Evolutionary conservation across 2,888 invertebrate species (phyloP).

Genomic region (Sussaba pulchella): DNA sequence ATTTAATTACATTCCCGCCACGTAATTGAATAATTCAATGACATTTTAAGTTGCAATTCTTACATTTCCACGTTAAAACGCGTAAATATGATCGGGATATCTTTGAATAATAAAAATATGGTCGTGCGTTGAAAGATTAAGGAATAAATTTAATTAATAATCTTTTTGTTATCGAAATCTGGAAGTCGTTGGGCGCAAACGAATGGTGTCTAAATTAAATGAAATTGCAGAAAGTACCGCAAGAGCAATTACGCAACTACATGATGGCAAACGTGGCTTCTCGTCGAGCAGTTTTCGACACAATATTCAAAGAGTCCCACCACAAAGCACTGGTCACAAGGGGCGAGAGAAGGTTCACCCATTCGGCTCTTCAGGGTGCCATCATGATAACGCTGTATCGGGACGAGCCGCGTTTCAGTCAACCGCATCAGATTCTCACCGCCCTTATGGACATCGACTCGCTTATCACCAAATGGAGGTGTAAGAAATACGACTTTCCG

Average conservation of each 20-base stretch:
- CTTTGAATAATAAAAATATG: no score
- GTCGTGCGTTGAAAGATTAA: no score
- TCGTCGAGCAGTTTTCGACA: conserved; percentile 93
- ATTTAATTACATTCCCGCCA: no score
- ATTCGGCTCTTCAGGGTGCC: conserved; percentile 97
- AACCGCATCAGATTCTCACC: conserved; percentile 97
- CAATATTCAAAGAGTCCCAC: conserved; percentile 93
- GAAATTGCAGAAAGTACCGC: conserved; percentile 86
- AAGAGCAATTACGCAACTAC: conserved; percentile 88
- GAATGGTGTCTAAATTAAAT: background rate
- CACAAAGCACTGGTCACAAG: conserved; percentile 94
- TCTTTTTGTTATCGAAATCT: no score
- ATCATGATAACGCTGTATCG: conserved; percentile 99
- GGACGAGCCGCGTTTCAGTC: conserved; percentile 98
- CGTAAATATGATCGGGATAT: no score
- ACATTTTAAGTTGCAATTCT: no score
- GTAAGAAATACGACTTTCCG: conserved; percentile 86
- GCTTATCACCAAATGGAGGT: conserved; percentile 99
- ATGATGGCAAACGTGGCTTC: conserved; percentile 91
- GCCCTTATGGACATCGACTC: conserved; percentile 99
- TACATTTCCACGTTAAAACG: no score
- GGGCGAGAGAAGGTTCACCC: conserved; percentile 95
- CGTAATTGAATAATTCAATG: no score
- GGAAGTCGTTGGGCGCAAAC: no score
- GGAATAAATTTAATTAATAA: no score